Conservation (phyloP, 2,888 invertebrate genomes). For the Eilema griseolum region DNA sequence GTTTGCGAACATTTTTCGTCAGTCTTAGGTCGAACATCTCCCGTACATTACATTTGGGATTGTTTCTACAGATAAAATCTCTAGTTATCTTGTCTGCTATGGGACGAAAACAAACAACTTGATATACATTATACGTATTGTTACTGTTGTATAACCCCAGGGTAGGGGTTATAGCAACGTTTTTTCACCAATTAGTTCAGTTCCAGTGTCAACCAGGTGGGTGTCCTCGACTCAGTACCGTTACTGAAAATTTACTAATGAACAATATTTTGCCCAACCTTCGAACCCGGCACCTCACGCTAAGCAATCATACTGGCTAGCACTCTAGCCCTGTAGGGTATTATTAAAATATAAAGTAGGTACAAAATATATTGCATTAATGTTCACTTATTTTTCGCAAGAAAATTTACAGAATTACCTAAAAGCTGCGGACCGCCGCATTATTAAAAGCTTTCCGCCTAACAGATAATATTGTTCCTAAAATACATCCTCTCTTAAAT, state of each 20-base stretch:
- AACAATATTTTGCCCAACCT: not conserved
- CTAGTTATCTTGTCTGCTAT: slow-evolving; percentile 12
- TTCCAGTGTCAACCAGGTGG: not conserved
- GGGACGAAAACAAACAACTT: slow-evolving; percentile 11
- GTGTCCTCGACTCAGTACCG: too few species aligned
- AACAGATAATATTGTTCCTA: slow-evolving; percentile 34
- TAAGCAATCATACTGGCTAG: not conserved
- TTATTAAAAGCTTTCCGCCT: slow-evolving; percentile 34
- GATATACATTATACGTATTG: not conserved
- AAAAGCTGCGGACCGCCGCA: slow-evolving; percentile 25
- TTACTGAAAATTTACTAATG: too few species aligned
- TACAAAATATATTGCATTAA: not conserved
- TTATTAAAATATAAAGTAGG: not conserved
- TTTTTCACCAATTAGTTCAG: too few species aligned
- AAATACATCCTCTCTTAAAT: slow-evolving; percentile 27
- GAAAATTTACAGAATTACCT: slow-evolving; percentile 38
- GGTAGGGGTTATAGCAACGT: not conserved
- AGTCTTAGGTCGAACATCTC: slow-evolving; percentile 3
- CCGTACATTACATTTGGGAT: slow-evolving; percentile 6
- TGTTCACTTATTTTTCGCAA: slow-evolving; percentile 22
- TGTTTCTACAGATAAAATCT: slow-evolving; percentile 14
- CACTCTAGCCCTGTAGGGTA: not conserved
- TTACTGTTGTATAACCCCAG: not conserved
- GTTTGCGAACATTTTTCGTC: not conserved
- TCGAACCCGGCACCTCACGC: not conserved